Evolutionary conservation across 1,140 invertebrate genomes (phyloP), one percentile per base, ranked within the genome.

Genomic region (Neuroterus valhalla): DNA sequence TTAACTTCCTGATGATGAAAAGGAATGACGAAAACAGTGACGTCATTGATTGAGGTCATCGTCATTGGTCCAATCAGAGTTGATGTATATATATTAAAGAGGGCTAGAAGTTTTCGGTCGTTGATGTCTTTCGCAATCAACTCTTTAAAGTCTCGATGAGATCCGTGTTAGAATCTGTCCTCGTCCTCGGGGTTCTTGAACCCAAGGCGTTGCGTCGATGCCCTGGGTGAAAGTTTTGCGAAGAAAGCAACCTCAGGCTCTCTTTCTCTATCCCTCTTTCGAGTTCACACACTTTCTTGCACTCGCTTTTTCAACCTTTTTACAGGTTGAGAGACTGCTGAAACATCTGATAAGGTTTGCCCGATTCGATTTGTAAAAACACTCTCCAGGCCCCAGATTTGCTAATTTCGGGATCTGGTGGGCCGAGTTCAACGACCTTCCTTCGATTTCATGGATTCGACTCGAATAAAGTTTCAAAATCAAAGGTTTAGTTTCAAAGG

Each of bases 141-240:
- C 72, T 50, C 66, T 15, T 5, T 14, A 4, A 26, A 38, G 5
- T 38, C 55, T 72, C 72, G 74, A 78, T 73, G 74, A 78, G 74
- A 70, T 71, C 42, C 72, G 48, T 66, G 72, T 26, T 45, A 45
- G 67, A 69, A 74, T 74, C 21, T 62, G 55, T 62, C 55, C 55
- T 62, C 66, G 44, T 68, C 66, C 19, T 11, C 73, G 72, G 70
- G 80, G 80, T 84, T 85, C 78, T 82, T 83, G 84, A 86, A 85
- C 85, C 70, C 78, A 62, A 21, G 55, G 17, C 62, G n/a, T 52
- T 62, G 70, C 76, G 74, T 74, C 52, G 73, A 67, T 70, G 74
- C 66, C 76, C 45, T 38, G 72, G 52, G 79, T 85, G 84, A 86
- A 87, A 87, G 87, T 85, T 86, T 86, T 79, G 85, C 85, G 78